Base-by-base conservation (phyloP, 2,797 vertebrate genomes). In the Melanotaenia boesemani region DNA sequence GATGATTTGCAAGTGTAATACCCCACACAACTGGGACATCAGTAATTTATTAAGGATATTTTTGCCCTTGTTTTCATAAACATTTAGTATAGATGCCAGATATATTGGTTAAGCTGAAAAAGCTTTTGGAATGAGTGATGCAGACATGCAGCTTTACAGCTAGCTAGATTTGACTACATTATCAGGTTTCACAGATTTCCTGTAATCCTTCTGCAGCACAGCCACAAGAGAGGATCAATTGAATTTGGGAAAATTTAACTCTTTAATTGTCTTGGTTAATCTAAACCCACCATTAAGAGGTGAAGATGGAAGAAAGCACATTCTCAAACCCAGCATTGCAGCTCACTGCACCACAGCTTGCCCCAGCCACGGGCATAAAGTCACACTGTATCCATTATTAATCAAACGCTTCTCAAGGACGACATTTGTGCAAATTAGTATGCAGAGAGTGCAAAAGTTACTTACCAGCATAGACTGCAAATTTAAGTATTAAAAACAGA, bases 371-470 rank as follows among this genome's bases (percentile, higher is more conserved):
- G 74, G 85, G 84, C 87, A 88, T 73, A 73, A 70, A 90, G 90
- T 91, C 88, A 81, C 88, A 86, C 82, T 84, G 70, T 89, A 92
- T 94, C 85, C 85, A 93, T 92, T 93, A 92, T 93, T 92, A 93
- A 92, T 90, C 81, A 79, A 86, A 84, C 37, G 62, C 61, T 81
- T 88, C 86, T 92, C 88, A 90, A 93, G 90, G 88, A 92, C 75
- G 60, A 81, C 76, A 50, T 84, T 78, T 77, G 77, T 79, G 80
- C 79, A 85, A 91, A 93, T 93, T 92, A 89, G 87, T 86, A 94
- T 93, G 89, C 88, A 86, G 80, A 77, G 76, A 77, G 83, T 6
- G 69, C 59, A 60, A 80, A 88, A 82, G 86, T 91, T 85, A 77
- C 82, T 91, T 88, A 88, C 87, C 76, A 84, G 86, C 89, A 89